Percentiles rank a stretch among this genome's conserved stretches.
Evolutionary conservation across 2,888 invertebrate genomes (phyloP).

Genomic region (Gandaritis pyraliata): DNA sequence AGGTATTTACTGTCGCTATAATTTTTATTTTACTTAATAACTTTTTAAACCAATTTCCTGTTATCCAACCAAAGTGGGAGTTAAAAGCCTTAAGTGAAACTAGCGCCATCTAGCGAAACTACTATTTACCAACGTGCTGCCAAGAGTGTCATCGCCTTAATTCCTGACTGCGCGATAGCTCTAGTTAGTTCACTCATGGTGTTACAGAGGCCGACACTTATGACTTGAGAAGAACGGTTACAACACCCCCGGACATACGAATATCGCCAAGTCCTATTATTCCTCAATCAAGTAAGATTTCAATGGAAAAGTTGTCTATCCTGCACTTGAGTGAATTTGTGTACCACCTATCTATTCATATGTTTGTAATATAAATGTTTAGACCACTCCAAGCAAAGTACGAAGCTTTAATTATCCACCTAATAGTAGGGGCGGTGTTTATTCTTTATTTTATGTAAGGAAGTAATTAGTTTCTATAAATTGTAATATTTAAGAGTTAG

Average conservation of each 20-base stretch:
- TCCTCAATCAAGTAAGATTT: conserved; percentile 64
- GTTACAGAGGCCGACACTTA: conserved; percentile 66
- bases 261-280: conserved; percentile 55
- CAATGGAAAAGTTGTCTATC: conserved; percentile 26
- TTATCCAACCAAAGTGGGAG: not conserved
- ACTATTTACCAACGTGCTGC: not conserved
- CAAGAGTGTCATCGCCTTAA: not conserved
- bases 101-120: conserved; percentile 32
- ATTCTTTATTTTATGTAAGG: too few species aligned
- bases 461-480: too few species aligned
- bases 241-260: conserved; percentile 59
- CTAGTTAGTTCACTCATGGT: conserved; percentile 37
- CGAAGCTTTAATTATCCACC: too few species aligned
- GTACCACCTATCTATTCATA: conserved; percentile 18
- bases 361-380: conserved; percentile 4
- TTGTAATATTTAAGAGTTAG: too few species aligned
- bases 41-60: too few species aligned
- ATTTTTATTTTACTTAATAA: too few species aligned
- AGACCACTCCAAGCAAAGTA: not conserved
- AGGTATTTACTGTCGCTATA: conserved; percentile 61
- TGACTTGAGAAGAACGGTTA: conserved; percentile 57
- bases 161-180: not conserved
- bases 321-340: conserved; percentile 24
- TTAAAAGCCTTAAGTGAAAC: not conserved
- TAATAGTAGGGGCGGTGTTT: too few species aligned